Percentiles rank a stretch among this genome's conserved stretches.
phyloP scores from a whole-genome alignment of 2,113 vertebrate species.

The Melanostigma gelatinosum region DNA sequence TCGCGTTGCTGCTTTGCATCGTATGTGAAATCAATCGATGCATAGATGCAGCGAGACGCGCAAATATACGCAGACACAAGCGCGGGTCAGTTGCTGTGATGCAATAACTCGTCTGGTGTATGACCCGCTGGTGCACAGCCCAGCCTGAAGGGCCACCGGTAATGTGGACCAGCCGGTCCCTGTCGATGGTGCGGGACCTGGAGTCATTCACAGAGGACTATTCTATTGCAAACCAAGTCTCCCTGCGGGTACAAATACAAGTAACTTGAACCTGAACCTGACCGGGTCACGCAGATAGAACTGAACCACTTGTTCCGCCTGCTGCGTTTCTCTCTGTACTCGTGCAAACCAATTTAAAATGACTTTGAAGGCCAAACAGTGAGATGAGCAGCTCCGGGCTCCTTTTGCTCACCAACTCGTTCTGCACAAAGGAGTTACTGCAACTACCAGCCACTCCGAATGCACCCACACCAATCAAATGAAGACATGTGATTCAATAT shows the following conservation, averaged over 20 bases:
- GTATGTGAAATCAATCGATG: conserved; percentile 1
- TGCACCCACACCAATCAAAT: background rate
- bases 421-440: background rate
- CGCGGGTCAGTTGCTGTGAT: conserved; percentile 1
- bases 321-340: background rate
- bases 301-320: conserved; percentile 13
- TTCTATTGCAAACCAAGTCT: no score
- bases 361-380: conserved; percentile 3
- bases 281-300: conserved; percentile 15
- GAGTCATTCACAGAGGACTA: conserved; percentile 20
- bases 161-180: conserved; percentile 9
- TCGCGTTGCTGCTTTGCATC: background rate
- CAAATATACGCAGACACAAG: background rate
- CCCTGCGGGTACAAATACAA: no score
- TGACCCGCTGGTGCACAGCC: conserved; percentile 8
- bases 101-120: conserved; percentile 11
- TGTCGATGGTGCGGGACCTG: conserved; percentile 34
- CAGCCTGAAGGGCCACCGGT: conserved; percentile 13
- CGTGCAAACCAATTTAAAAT: background rate
- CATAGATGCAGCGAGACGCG: conserved; percentile 1
- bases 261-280: no score
- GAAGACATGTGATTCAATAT: no score
- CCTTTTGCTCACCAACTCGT: background rate
- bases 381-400: background rate
- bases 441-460: conserved; percentile 2